Evolutionary conservation across 1,140 invertebrate genomes (phyloP), one percentile per base, ranked within the genome.

Genomic region (Asbolus verrucosus): DNA sequence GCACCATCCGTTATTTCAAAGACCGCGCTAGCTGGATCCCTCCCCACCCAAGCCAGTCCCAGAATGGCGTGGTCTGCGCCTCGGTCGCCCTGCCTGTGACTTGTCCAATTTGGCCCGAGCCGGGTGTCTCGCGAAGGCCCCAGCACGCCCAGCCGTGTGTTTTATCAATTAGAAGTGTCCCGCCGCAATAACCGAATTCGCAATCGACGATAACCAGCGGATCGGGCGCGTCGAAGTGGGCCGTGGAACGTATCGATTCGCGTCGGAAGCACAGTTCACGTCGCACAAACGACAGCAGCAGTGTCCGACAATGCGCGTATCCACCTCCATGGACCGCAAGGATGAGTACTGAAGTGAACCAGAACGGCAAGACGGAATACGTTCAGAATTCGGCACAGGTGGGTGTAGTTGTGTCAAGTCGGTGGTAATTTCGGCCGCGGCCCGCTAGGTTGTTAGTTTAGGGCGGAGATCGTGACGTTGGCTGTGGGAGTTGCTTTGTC

Each of bases 31-130:
- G 66, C 27, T 33, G 43, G 62, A 63, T 72, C 70, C 74, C 76
- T 72, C 75, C 77, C 75, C 61, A 70, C 70, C 69, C 69, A 77
- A 78, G 78, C 73, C 77, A 77, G 76, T 77, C 78, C 76, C 76
- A 76, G 75, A 77, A 76, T 80, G 79, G 79, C 79, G 78, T 80
- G 79, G 79, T 80, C 75, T 80, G 75, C 63, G 75, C 72, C 67
- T 72, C 71, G 60, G 70, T 79, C 71, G 79, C 75, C 79, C 79
- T 75, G 77, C 78, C 76, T 78, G 75, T 76, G 65, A 73, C 61
- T 69, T 72, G 67, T 66, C 73, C 69, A 75, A 74, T 77, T 78
- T 74, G 73, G 73, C 71, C 70, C 69, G 75, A 70, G 75, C 70
- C 75, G 72, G 74, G 75, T 73, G 75, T 77, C 70, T 65, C 65